Evolutionary conservation across 2,113 vertebrate genomes (phyloP).

Genomic region (Actinemys pallida): DNA sequence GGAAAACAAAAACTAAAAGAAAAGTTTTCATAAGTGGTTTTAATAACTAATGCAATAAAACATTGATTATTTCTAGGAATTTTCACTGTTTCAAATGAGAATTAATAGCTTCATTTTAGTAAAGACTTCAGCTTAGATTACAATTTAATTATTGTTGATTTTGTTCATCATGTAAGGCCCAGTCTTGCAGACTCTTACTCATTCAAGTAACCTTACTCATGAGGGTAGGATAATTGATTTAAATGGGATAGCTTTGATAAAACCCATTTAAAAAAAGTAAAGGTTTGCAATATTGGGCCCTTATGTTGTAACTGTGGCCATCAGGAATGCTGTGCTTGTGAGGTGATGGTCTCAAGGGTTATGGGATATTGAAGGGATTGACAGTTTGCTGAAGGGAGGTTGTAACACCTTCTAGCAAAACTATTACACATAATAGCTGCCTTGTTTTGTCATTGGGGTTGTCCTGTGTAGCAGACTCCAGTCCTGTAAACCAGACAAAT

Average conservation of each 20-base stretch:
- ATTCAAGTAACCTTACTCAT: not conserved
- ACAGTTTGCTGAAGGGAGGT: not conserved
- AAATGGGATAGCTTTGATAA: not conserved
- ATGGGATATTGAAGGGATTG: not conserved
- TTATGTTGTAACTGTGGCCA: not conserved
- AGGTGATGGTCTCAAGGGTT: not conserved
- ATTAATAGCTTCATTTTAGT: not conserved
- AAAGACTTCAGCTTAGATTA: not conserved
- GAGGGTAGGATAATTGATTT: not conserved
- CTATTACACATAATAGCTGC: not conserved
- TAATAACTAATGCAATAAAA: not conserved
- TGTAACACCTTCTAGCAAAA: accelerated
- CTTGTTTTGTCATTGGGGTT: not conserved
- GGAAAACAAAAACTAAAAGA: not conserved
- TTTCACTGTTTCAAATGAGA: not conserved
- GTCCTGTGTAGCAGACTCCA: not conserved
- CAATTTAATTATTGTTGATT: not conserved
- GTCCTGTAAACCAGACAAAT: not conserved
- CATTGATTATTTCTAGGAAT: not conserved
- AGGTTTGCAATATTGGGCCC: not conserved
- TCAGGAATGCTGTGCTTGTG: not conserved
- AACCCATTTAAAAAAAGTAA: not conserved
- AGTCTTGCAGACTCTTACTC: not conserved
- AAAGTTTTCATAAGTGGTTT: not conserved
- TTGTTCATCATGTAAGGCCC: not conserved